phyloP scores from a whole-genome alignment of 2,888 invertebrate species.

The Ceriagrion tenellum region DNA sequence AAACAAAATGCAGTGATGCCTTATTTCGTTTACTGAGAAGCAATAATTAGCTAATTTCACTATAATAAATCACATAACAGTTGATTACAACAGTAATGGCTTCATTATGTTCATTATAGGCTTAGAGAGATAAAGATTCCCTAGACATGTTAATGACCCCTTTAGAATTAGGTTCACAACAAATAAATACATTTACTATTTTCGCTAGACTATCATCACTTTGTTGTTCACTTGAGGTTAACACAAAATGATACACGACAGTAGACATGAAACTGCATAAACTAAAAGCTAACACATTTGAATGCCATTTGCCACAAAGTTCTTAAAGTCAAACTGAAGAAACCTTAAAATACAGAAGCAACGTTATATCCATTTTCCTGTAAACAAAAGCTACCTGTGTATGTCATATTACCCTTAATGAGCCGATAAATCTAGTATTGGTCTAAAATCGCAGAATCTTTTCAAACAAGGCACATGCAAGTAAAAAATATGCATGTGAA shows the following conservation, averaged over 20 bases:
- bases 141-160: background rate
- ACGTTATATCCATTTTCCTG: background rate
- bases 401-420: background rate
- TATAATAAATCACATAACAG: background rate
- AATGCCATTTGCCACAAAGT: background rate
- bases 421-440: background rate
- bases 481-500: background rate
- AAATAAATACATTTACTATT: background rate
- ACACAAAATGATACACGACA: background rate
- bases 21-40: background rate
- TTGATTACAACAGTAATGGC: background rate
- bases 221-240: background rate
- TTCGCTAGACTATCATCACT: background rate
- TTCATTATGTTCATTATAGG: background rate
- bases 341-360: background rate
- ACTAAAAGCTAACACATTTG: background rate
- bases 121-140: background rate
- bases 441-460: background rate
- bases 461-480: background rate
- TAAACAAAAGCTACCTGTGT: background rate
- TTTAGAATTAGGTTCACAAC: background rate
- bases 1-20: background rate
- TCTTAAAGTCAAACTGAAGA: background rate
- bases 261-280: background rate
- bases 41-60: background rate